These are phyloP conservation scores for Phoxinus phoxinus DNA, from an alignment of 2,113 vertebrate genomes.

Conservation along the genomic window DNA sequence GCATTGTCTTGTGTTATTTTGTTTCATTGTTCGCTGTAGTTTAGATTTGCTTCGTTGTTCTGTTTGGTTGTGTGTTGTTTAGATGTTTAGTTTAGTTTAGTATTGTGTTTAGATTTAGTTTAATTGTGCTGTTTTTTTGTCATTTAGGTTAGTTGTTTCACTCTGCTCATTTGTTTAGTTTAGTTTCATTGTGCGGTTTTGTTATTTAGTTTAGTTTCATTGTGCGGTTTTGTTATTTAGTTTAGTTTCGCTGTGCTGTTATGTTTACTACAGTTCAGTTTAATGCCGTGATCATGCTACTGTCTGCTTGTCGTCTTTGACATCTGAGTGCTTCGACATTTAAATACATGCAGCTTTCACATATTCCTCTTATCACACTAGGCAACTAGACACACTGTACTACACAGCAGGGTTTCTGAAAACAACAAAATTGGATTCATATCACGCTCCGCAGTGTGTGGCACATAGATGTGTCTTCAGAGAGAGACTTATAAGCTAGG, in stretches of 20 bases:
- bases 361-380: neutral
- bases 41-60: neutral
- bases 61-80: neutral
- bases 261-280: neutral
- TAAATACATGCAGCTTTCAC: neutral
- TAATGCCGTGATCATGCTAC: neutral
- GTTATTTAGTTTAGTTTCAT: neutral
- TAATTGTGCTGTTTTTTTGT: neutral
- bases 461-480: neutral
- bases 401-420: neutral
- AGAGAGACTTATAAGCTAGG: neutral
- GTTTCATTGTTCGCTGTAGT: neutral
- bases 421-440: neutral
- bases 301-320: neutral
- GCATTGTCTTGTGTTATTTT: neutral
- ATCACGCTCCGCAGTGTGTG: neutral
- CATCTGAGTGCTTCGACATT: conserved; percentile 20
- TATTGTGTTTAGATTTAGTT: neutral
- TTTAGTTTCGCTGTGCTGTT: neutral
- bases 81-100: neutral
- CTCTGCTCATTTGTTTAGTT: neutral
- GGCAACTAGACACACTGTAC: neutral
- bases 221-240: neutral
- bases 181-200: neutral
- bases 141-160: neutral